Percentiles rank a stretch among this genome's conserved stretches.
Evolutionary conservation across 2,888 invertebrate species (phyloP).

Genomic region (Ceratothoa steindachneri): DNA sequence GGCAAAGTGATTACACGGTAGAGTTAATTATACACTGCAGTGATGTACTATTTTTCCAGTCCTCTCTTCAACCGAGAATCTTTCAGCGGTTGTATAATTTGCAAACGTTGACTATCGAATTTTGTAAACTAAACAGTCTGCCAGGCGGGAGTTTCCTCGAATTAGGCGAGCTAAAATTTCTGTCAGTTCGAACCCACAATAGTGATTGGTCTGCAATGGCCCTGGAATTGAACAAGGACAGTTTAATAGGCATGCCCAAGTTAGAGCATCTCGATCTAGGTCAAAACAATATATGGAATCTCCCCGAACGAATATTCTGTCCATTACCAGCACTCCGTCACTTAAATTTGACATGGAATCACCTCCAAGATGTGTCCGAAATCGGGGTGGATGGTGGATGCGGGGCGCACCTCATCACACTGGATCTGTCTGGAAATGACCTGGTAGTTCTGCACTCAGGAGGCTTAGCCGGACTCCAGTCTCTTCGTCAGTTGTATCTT

Average conservation of each 20-base stretch:
- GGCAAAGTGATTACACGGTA: conserved; percentile 71
- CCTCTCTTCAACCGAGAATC: conserved; percentile 58
- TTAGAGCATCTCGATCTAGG: conserved; percentile 71
- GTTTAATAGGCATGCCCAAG: conserved; percentile 59
- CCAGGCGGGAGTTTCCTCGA: conserved; percentile 71
- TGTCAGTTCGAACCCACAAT: conserved; percentile 77
- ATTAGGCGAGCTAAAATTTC: conserved; percentile 69
- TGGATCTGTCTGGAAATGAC: conserved; percentile 60
- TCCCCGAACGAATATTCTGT: conserved; percentile 72
- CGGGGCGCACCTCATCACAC: conserved; percentile 38
- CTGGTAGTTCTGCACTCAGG: conserved; percentile 70
- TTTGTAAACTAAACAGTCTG: conserved; percentile 38
- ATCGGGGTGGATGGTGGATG: conserved; percentile 56
- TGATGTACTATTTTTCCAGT: conserved; percentile 72
- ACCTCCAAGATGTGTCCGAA: conserved; percentile 68
- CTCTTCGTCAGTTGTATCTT: conserved; percentile 37
- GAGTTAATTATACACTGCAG: conserved; percentile 73
- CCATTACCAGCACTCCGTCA: conserved; percentile 69
- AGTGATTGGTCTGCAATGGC: conserved; percentile 79
- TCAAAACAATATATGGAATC: conserved; percentile 74
- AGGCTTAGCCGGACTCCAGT: conserved; percentile 61
- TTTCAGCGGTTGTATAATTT: conserved; percentile 40
- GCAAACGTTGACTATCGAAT: conserved; percentile 33
- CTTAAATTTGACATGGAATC: conserved; percentile 73
- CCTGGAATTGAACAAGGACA: conserved; percentile 68